Conservation (phyloP, 2,888 invertebrate genomes). For the Campoplex capitator region DNA sequence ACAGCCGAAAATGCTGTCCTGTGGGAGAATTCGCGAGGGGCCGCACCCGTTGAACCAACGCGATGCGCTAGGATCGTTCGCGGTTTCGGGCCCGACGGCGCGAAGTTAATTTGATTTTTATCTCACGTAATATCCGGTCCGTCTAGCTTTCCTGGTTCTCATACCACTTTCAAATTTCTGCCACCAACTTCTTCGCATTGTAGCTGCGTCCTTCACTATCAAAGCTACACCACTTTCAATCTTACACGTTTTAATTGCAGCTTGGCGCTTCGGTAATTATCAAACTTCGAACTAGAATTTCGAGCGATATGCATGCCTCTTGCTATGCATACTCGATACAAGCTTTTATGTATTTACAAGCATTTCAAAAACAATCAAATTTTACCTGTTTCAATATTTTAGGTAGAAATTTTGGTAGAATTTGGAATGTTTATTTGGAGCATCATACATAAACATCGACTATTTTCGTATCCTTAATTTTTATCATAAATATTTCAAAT, state of each 20-base stretch:
- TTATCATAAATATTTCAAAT: background rate
- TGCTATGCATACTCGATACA: background rate
- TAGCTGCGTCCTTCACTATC: constrained; percentile 27
- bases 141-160: constrained; percentile 63
- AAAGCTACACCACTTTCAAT: constrained; percentile 35
- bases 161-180: constrained; percentile 39
- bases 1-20: constrained; percentile 54
- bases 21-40: constrained; percentile 27
- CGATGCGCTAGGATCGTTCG: constrained; percentile 62
- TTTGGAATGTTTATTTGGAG: too few species aligned
- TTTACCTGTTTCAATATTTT: background rate
- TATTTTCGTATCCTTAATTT: background rate
- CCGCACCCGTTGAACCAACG: constrained; percentile 23
- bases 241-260: constrained; percentile 47
- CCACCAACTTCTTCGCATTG: constrained; percentile 44
- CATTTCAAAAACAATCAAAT: background rate
- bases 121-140: constrained; percentile 78
- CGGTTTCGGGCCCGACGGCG: constrained; percentile 75
- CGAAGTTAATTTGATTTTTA: constrained; percentile 83
- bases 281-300: constrained; percentile 63
- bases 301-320: constrained; percentile 31
- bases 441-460: too few species aligned
- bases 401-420: background rate
- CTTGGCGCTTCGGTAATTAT: constrained; percentile 66
- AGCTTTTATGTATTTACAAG: background rate